Percentiles rank a stretch among this genome's conserved stretches.
Conservation (phyloP, 2,888 invertebrate genomes). For the Pandemis cinnamomeana region DNA sequence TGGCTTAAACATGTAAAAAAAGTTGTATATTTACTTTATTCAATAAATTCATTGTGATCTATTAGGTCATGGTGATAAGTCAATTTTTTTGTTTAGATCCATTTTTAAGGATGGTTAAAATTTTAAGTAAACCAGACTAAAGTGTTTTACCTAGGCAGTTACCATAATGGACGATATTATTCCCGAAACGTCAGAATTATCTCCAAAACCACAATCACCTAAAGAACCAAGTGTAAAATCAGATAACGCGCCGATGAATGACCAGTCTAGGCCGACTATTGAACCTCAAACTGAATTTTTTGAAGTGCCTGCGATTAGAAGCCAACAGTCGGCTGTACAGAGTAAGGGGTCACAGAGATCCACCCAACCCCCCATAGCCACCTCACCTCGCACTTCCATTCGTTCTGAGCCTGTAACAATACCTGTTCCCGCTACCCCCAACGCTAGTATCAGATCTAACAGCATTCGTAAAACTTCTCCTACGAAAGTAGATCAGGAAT, state of each 20-base stretch:
- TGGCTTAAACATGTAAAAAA: neutral
- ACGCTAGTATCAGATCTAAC: neutral
- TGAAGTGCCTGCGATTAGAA: neutral
- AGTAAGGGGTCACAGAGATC: constrained; percentile 2
- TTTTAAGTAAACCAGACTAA: constrained; percentile 47
- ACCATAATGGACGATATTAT: constrained; percentile 27
- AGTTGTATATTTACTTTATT: constrained; percentile 24
- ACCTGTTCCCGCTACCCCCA: neutral
- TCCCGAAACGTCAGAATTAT: constrained; percentile 25
- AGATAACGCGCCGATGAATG: constrained; percentile 18
- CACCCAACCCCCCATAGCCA: neutral
- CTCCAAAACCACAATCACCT: constrained; percentile 42
- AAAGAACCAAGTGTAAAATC: constrained; percentile 48
- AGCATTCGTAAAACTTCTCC: neutral
- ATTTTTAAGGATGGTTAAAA: constrained; percentile 50
- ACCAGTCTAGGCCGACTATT: neutral
- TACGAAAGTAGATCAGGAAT: neutral
- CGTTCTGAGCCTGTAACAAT: neutral
- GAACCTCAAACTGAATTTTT: neutral
- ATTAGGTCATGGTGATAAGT: constrained; percentile 59
- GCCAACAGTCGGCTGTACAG: neutral
- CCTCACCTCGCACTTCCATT: constrained; percentile 8
- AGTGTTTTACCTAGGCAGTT: constrained; percentile 2
- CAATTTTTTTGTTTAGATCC: constrained; percentile 42
- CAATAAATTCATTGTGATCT: constrained; percentile 51